Base-by-base conservation (phyloP, 2,113 vertebrate genomes). In the Xiphophorus couchianus region DNA sequence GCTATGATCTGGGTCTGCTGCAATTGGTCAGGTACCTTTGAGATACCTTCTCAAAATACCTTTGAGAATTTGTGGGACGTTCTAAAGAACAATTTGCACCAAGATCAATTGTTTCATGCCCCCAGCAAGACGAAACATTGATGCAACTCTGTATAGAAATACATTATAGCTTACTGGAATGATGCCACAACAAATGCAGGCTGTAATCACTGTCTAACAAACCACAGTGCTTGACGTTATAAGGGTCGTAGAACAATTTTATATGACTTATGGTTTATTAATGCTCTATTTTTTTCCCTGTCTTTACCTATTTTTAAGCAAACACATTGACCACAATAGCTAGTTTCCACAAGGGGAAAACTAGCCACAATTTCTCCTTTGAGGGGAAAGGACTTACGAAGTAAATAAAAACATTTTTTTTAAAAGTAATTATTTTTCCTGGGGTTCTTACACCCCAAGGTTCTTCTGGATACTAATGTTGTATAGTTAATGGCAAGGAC, bases 351-450 rank as follows among this genome's bases (percentile, higher is more conserved):
- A 44, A 75, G 73, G 77, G 35, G 35, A 37, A 37, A 37, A 37
- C 35, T 37, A 37, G 35, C 35, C 10, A 11, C 10, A 3, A 37
- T 37, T 37, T 37, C 35, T 2, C 35, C 10, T 37, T 37, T 37
- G 35, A 12, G 10, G 67, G 35, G 8, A 30, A 81, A 67, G 73
- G 44, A 75, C 81, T 78, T 87, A 78, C 74, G 77, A 77, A 77
- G 19, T 67, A 58, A 35, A 11, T 37, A 11, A 37, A 37, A 11
- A n/a, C 74, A 62, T 3, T 51, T 31, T 66, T 68, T 61, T 33
- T 51, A 9, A 7, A 33, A 7, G 60, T 77, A 71, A 78, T 63
- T 58, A 61, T 81, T 71, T 82, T 66, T 78, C 76, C 42, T 39
- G 19, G 14, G 39, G 19, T 81, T 71, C 33, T 62, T 74, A 75